A percentile compares a stretch with the other conserved stretches of the same genome.
These are phyloP conservation scores for Tetropium fuscum DNA, from an alignment of 2,888 invertebrate genomes.

Conservation along the genomic window DNA sequence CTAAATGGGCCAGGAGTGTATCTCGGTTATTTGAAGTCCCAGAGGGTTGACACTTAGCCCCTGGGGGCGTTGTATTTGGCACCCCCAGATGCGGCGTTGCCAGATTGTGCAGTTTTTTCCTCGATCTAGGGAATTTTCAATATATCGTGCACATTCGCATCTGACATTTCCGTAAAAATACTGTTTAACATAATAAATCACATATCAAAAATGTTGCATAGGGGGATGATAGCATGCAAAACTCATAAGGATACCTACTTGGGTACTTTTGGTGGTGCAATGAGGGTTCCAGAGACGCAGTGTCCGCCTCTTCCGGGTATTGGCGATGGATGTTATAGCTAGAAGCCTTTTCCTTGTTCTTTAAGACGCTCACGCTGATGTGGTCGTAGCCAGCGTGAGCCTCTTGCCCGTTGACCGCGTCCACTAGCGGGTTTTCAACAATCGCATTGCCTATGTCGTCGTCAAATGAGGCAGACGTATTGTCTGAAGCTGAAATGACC, in stretches of 20 bases:
- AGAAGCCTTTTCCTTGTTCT: slow-evolving; percentile 60
- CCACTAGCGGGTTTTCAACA: slow-evolving; percentile 71
- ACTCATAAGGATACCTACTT: slow-evolving; percentile 65
- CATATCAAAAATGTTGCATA: too few species aligned
- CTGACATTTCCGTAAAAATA: too few species aligned
- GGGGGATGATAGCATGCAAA: too few species aligned
- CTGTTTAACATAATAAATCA: too few species aligned
- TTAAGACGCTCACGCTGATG: slow-evolving; percentile 64
- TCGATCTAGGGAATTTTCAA: too few species aligned
- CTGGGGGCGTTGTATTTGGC: too few species aligned
- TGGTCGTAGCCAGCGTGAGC: slow-evolving; percentile 67
- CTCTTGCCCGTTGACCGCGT: slow-evolving; percentile 68
- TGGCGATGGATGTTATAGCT: slow-evolving; percentile 49
- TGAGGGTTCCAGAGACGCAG: slow-evolving; percentile 44
- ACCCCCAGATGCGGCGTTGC: too few species aligned
- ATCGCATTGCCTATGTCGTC: slow-evolving; percentile 67
- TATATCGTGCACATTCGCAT: too few species aligned
- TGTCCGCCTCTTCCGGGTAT: slow-evolving; percentile 61
- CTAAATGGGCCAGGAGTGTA: too few species aligned
- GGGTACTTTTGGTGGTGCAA: slow-evolving; percentile 61
- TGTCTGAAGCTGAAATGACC: slow-evolving; percentile 72
- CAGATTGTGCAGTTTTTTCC: too few species aligned
- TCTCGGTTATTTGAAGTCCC: too few species aligned
- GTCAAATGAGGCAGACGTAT: slow-evolving; percentile 69
- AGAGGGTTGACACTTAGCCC: too few species aligned